Base-by-base conservation (phyloP, 2,797 vertebrate species). In the Pyrocephalus nanus region DNA sequence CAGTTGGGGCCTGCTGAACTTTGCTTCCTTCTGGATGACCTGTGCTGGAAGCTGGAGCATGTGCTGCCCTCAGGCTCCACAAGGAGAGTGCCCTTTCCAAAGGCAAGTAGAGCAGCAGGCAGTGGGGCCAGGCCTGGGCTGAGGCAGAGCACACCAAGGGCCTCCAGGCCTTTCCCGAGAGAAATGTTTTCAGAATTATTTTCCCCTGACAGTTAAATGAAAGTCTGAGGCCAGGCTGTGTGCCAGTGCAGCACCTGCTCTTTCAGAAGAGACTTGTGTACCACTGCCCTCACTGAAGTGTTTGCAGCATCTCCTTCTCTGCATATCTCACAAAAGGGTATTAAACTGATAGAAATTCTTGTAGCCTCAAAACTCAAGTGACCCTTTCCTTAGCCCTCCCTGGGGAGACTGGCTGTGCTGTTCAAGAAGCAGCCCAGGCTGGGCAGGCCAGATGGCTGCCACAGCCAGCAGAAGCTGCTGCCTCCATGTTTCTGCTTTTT, bases 1-100 rank as follows among this genome's bases (percentile, higher is more conserved):
- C 98, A 99, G 77, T 97, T 99, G 91, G 98, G 99, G 55, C 98
- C 99, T 18, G 98, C 98, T 79, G 99, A 99, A 95, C 98, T 99
- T 42, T 97, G 98, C 54, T 99, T 99, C 96, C 98, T 99, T 93
- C 97, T 99, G 97, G 99, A 99, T 87, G 99, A 99, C 89, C 98
- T 99, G 97, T 98, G 98, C 93, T 98, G 98, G 60, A 99, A 99
- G 94, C 82, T 99, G 92, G 99, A 99, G 93, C 98, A 98, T 77
- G 96, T 98, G 72, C 98, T 99, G 60, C 95, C 96, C 9, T 97
- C 98, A 1, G 70, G 97, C 48, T 95, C 97, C 72, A 93, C 98
- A 48, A 99, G 98, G 95, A 99, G 98, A 96, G 60, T 95, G 17
- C 98, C 98, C 17, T 99, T 99, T 95, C 74, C 98, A 67, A 99